phyloP scores from a whole-genome alignment of 2,888 invertebrate species.

The Agonopterix alstromeriana region DNA sequence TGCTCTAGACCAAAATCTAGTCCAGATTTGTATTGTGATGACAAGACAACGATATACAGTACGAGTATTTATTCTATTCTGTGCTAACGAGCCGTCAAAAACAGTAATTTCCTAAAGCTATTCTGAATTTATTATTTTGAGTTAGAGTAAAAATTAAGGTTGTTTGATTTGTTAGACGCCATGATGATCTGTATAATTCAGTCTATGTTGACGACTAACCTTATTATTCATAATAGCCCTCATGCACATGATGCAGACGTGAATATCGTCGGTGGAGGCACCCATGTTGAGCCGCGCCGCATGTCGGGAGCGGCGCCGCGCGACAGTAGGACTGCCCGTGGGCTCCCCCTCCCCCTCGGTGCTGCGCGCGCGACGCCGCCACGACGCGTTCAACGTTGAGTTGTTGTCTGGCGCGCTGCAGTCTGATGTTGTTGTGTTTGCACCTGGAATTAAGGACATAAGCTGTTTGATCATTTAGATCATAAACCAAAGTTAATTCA shows the following conservation, averaged over 20 bases:
- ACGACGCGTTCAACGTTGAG: constrained; percentile 50
- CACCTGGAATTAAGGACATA: constrained; percentile 3
- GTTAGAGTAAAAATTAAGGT: too few species aligned
- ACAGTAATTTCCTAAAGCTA: too few species aligned
- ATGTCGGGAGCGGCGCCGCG: constrained; percentile 85
- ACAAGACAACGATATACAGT: too few species aligned
- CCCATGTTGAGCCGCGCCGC: constrained; percentile 95
- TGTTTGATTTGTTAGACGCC: too few species aligned
- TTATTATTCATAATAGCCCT: constrained; percentile 99
- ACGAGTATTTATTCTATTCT: too few species aligned
- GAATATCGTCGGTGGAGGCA: constrained; percentile 97
- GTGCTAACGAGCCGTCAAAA: too few species aligned
- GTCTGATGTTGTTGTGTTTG: constrained; percentile 61
- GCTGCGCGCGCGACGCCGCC: constrained; percentile 50
- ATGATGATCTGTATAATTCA: background rate
- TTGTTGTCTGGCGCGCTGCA: constrained; percentile 57
- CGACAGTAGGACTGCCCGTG: constrained; percentile 52
- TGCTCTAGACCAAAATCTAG: too few species aligned
- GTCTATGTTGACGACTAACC: constrained; percentile 49
- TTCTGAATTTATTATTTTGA: too few species aligned
- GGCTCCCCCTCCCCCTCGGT: constrained; percentile 48
- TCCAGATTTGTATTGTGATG: too few species aligned
- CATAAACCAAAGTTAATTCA: too few species aligned
- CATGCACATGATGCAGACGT: constrained; percentile 99
- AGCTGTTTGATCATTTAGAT: too few species aligned